Percentiles rank a stretch among this genome's conserved stretches.
phyloP scores from a whole-genome alignment of 2,797 vertebrate species.

The Danio choprae region DNA sequence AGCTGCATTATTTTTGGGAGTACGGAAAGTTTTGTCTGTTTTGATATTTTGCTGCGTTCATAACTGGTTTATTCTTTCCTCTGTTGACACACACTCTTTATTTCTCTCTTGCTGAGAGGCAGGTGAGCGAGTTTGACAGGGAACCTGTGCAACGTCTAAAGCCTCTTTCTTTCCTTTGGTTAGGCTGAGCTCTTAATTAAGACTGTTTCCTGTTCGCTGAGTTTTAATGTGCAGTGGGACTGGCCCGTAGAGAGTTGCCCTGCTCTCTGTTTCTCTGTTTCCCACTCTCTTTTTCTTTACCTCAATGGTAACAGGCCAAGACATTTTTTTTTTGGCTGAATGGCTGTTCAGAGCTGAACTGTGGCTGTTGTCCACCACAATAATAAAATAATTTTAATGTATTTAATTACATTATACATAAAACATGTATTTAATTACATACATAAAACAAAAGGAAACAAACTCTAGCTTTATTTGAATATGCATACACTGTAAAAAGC shows the following conservation, averaged over 20 bases:
- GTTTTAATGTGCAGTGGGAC: slow-evolving; percentile 50
- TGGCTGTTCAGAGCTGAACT: slow-evolving; percentile 23
- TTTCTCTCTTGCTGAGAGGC: slow-evolving; percentile 29
- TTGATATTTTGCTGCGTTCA: background rate
- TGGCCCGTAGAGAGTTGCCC: slow-evolving; percentile 34
- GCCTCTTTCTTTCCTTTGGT: slow-evolving; percentile 57
- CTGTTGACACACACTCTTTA: slow-evolving; percentile 14
- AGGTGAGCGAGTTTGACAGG: slow-evolving; percentile 62
- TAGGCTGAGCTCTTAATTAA: slow-evolving; percentile 57
- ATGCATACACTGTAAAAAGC: background rate
- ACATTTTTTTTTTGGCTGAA: slow-evolving; percentile 51
- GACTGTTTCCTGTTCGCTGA: slow-evolving; percentile 57
- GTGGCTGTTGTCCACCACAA: slow-evolving; percentile 25
- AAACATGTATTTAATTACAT: slow-evolving; percentile 16
- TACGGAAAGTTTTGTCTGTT: slow-evolving; percentile 32
- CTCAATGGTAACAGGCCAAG: slow-evolving; percentile 22
- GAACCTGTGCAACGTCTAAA: slow-evolving; percentile 59
- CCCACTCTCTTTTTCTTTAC: slow-evolving; percentile 28
- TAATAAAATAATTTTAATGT: no score
- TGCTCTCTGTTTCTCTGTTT: slow-evolving; percentile 20
- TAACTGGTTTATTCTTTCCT: slow-evolving; percentile 16
- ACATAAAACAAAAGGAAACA: background rate
- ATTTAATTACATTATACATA: slow-evolving; percentile 8
- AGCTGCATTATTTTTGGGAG: slow-evolving; percentile 7
- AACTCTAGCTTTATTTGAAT: background rate